Conservation (phyloP, 2,888 invertebrate species). For the Platycnemis pennipes region DNA sequence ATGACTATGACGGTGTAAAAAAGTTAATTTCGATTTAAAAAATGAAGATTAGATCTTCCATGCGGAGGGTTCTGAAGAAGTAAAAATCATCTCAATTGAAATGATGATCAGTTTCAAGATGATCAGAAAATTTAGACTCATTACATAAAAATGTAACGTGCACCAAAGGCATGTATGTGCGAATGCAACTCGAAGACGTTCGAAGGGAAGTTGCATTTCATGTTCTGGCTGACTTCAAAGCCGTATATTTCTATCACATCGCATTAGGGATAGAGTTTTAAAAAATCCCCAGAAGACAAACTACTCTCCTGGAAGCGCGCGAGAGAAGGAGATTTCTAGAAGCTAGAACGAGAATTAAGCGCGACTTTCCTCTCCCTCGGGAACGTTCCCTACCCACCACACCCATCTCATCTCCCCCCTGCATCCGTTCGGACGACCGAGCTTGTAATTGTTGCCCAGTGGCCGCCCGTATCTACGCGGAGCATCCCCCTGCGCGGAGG, state of each 20-base stretch:
- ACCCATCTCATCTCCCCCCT: background rate
- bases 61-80: too few relatives aligned
- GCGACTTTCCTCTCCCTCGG: background rate
- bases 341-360: slow-evolving; percentile 40
- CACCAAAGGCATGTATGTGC: too few relatives aligned
- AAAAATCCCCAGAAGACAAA: background rate
- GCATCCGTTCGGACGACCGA: background rate
- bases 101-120: too few relatives aligned
- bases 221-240: background rate
- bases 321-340: slow-evolving; percentile 17
- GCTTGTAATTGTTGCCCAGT: slow-evolving; percentile 57
- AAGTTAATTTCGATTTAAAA: too few relatives aligned
- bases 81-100: too few relatives aligned
- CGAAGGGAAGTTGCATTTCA: too few relatives aligned
- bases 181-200: too few relatives aligned
- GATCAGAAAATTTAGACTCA: too few relatives aligned
- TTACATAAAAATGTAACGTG: too few relatives aligned
- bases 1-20: too few relatives aligned
- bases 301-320: background rate
- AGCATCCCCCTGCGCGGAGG: background rate
- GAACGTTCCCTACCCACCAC: background rate
- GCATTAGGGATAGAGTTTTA: background rate
- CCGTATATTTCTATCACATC: too few relatives aligned
- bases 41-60: too few relatives aligned
- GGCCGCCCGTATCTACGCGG: slow-evolving; percentile 22